Percentiles rank a stretch among this genome's conserved stretches.
Conservation (phyloP, 2,888 invertebrate genomes). For the Alsophila aescularia region DNA sequence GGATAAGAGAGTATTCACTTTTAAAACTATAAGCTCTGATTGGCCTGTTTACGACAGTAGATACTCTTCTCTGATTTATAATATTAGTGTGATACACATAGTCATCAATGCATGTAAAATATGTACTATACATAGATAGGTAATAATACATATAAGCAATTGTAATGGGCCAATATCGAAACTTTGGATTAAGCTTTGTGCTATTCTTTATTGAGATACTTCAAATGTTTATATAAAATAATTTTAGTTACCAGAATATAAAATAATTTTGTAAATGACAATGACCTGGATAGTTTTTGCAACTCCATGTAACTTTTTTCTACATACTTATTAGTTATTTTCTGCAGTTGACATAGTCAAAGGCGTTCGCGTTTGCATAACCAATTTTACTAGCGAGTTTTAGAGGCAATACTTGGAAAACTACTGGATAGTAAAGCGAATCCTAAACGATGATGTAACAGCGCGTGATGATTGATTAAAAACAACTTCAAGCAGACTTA, state of each 20-base stretch:
- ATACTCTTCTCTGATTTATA: no score
- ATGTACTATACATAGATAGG: no score
- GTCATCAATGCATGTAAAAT: no score
- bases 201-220: neutral
- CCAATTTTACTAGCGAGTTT: no score
- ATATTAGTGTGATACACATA: no score
- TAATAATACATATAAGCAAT: neutral
- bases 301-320: neutral
- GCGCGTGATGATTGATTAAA: neutral
- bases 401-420: neutral
- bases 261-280: neutral
- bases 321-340: neutral
- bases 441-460: neutral
- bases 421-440: neutral
- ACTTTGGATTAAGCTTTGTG: conserved; percentile 20
- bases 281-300: neutral
- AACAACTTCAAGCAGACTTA: conserved; percentile 1
- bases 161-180: conserved; percentile 19
- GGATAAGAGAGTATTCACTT: no score
- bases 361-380: conserved; percentile 1
- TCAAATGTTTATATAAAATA: neutral
- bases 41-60: no score
- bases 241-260: conserved; percentile 1
- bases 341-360: neutral
- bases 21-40: no score